These are phyloP conservation scores for Drosophila carrolli DNA, from an alignment of 1,140 invertebrate species.

Conservation along the genomic window DNA sequence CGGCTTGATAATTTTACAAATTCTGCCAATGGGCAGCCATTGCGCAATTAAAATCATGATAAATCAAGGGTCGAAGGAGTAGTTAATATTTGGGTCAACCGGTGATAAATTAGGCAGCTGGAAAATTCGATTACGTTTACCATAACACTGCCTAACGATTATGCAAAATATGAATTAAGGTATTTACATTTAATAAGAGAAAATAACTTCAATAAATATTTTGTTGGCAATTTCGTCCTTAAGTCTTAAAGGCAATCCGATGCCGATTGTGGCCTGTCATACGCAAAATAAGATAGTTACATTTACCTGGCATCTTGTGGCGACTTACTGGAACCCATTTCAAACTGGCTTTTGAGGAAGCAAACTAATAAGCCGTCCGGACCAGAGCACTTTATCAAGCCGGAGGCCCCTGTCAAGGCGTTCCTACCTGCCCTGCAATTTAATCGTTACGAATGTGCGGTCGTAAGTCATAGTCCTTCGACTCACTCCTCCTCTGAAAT, in stretches of 20 bases:
- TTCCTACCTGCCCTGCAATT: conserved; percentile 52
- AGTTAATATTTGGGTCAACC: not conserved
- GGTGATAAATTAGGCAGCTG: not conserved
- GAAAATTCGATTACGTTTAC: not conserved
- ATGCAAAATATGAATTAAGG: not conserved
- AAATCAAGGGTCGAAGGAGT: not conserved
- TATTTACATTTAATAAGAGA: not conserved
- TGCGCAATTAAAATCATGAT: not conserved
- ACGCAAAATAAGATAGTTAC: conserved; percentile 1
- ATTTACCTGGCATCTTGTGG: conserved; percentile 23
- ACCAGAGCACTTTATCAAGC: conserved; percentile 25
- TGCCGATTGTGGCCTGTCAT: not conserved
- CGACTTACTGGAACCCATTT: conserved; percentile 14
- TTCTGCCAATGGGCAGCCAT: not conserved
- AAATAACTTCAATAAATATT: not conserved
- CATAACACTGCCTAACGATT: not conserved
- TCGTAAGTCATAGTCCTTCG: conserved; percentile 47
- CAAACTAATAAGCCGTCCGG: conserved; percentile 64
- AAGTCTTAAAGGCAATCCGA: not conserved
- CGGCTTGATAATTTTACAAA: conserved; percentile 17
- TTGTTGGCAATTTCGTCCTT: too few relatives aligned
- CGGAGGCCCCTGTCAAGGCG: conserved; percentile 18
- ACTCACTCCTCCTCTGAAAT: not conserved
- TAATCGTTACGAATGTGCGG: conserved; percentile 69
- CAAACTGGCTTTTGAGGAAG: conserved; percentile 36